phyloP scores from a whole-genome alignment of 2,113 vertebrate genomes.

The Phylloscopus trochiloides region DNA sequence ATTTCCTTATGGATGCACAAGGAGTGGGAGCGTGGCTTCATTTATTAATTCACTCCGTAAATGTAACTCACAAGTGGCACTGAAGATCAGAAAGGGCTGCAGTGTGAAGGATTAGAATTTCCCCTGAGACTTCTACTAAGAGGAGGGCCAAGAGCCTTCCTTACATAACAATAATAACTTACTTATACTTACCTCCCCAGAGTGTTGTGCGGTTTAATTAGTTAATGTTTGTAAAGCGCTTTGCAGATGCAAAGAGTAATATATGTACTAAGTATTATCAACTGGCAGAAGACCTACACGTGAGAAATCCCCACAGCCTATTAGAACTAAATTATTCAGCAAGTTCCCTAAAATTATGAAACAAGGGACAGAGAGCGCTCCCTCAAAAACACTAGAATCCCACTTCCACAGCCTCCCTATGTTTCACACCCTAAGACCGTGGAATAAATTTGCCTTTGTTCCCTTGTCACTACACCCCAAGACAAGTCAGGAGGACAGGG shows the following conservation, averaged over 20 bases:
- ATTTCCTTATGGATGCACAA: not conserved
- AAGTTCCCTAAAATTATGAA: not conserved
- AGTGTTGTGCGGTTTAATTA: conserved; percentile 53
- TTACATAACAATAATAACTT: conserved; percentile 46
- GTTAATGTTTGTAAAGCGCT: conserved; percentile 56
- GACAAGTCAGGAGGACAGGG: not conserved
- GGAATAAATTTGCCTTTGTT: not conserved
- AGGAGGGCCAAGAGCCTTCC: conserved; percentile 5
- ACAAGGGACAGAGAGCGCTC: not conserved
- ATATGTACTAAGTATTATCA: conserved; percentile 13
- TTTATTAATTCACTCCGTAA: not conserved
- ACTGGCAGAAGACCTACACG: not conserved
- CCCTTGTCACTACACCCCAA: not conserved
- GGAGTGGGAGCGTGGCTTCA: fast-evolving
- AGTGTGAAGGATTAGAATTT: not conserved
- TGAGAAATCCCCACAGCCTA: not conserved
- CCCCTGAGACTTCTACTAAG: not conserved
- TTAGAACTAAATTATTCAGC: not conserved
- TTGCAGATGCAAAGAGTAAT: conserved; percentile 22
- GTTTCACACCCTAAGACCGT: not conserved
- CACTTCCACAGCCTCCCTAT: not conserved
- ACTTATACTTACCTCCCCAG: conserved; percentile 35
- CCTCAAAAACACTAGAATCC: not conserved
- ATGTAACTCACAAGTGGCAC: not conserved
- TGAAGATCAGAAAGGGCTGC: not conserved